These are phyloP conservation scores for Cotesia glomerata DNA, from an alignment of 1,140 invertebrate genomes.

Conservation along the genomic window DNA sequence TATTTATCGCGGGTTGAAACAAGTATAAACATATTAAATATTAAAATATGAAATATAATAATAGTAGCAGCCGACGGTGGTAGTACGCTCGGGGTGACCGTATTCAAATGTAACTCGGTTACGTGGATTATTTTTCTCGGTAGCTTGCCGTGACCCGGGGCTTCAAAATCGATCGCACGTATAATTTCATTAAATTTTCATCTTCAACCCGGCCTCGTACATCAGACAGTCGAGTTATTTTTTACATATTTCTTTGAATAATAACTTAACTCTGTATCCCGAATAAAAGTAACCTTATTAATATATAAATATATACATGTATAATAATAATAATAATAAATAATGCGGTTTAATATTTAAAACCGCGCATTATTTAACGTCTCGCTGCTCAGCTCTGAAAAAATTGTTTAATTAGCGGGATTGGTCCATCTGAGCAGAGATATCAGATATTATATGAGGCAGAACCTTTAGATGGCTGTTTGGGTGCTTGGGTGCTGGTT, in stretches of 20 bases:
- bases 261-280: background rate
- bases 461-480: background rate
- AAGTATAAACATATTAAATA: too few relatives aligned
- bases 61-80: too few relatives aligned
- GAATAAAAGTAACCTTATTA: too few relatives aligned
- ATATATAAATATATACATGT: too few relatives aligned
- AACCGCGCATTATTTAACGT: background rate
- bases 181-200: slow-evolving; percentile 41
- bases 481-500: too few relatives aligned
- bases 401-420: slow-evolving; percentile 47
- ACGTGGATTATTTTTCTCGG: background rate
- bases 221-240: background rate
- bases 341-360: too few relatives aligned
- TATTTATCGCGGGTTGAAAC: too few relatives aligned
- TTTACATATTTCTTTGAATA: background rate
- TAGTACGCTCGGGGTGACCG: background rate
- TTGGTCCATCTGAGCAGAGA: background rate
- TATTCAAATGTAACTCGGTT: background rate
- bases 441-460: slow-evolving; percentile 5
- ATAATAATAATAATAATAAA: too few relatives aligned
- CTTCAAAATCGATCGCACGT: slow-evolving; percentile 16
- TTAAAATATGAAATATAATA: too few relatives aligned
- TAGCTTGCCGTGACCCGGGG: background rate
- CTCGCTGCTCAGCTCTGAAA: slow-evolving; percentile 31
- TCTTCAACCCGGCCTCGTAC: slow-evolving; percentile 24